Evolutionary conservation across 2,888 invertebrate genomes (phyloP).

Genomic region (Morpho helenor): DNA sequence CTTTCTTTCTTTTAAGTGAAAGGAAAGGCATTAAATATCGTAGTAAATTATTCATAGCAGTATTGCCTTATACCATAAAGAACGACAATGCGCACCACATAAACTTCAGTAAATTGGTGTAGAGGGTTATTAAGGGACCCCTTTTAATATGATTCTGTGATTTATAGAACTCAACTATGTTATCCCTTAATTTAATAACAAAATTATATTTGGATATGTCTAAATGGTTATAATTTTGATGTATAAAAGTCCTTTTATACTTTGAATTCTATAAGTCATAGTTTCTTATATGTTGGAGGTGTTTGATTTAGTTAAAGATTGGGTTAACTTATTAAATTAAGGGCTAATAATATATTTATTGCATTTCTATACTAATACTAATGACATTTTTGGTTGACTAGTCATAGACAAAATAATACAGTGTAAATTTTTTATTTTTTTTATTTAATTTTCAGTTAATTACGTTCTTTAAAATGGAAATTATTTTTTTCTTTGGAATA

Average conservation of each 20-base stretch:
- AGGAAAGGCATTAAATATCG: too few species aligned
- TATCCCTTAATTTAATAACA: background rate
- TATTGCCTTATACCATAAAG: conserved; percentile 38
- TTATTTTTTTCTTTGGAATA: background rate
- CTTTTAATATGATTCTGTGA: conserved; percentile 41
- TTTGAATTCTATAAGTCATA: conserved; percentile 30
- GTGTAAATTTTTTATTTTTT: background rate
- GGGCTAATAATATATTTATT: conserved; percentile 23
- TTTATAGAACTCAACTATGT: conserved; percentile 35
- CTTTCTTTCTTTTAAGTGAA: too few species aligned
- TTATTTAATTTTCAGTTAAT: background rate
- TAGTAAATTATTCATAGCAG: conserved; percentile 5
- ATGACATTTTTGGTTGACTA: conserved; percentile 9
- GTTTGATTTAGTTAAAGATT: conserved; percentile 24
- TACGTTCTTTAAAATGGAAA: background rate
- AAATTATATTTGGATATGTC: background rate
- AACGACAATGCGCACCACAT: conserved; percentile 35
- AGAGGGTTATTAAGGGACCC: conserved; percentile 61
- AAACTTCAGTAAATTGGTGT: conserved; percentile 58
- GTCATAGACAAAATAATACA: conserved; percentile 1
- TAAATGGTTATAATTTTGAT: background rate
- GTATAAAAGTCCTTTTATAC: background rate
- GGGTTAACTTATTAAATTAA: conserved; percentile 26
- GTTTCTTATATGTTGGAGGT: conserved; percentile 25
- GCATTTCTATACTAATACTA: conserved; percentile 20